Evolutionary conservation across 2,797 vertebrate genomes (phyloP).

Genomic region (Sternarchorhynchus goeldii): DNA sequence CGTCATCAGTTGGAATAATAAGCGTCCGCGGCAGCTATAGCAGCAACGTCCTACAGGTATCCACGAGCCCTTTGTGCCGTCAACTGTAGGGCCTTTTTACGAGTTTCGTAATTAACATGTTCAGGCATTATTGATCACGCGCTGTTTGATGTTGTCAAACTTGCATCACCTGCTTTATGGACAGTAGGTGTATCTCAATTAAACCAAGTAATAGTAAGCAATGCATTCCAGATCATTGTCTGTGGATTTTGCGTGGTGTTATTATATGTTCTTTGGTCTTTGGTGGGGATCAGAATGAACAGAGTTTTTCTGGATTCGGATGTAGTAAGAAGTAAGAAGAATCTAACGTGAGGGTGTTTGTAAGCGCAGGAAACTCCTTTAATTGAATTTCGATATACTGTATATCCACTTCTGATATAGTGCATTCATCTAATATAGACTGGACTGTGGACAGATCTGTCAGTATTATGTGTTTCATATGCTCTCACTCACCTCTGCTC

Average conservation of each 20-base stretch:
- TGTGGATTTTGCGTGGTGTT: neutral
- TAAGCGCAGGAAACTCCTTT: too few relatives aligned
- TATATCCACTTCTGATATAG: neutral
- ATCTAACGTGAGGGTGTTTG: neutral
- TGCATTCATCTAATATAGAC: neutral
- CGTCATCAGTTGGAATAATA: too few relatives aligned
- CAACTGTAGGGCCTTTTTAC: too few relatives aligned
- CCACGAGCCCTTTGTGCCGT: neutral
- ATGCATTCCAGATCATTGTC: neutral
- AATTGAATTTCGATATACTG: too few relatives aligned
- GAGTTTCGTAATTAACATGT: neutral
- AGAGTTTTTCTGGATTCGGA: neutral
- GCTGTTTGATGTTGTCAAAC: neutral
- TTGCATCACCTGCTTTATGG: neutral
- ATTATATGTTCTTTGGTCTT: neutral
- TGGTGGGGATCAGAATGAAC: neutral
- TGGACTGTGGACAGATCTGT: neutral
- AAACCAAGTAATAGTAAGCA: neutral
- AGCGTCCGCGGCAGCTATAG: too few relatives aligned
- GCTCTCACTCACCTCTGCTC: neutral
- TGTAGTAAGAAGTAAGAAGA: neutral
- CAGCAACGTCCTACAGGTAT: too few relatives aligned
- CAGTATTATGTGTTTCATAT: neutral
- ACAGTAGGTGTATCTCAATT: neutral
- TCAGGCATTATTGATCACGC: neutral